These are phyloP conservation scores for Ptilodon capucinus DNA, from an alignment of 2,888 invertebrate genomes.

Conservation along the genomic window DNA sequence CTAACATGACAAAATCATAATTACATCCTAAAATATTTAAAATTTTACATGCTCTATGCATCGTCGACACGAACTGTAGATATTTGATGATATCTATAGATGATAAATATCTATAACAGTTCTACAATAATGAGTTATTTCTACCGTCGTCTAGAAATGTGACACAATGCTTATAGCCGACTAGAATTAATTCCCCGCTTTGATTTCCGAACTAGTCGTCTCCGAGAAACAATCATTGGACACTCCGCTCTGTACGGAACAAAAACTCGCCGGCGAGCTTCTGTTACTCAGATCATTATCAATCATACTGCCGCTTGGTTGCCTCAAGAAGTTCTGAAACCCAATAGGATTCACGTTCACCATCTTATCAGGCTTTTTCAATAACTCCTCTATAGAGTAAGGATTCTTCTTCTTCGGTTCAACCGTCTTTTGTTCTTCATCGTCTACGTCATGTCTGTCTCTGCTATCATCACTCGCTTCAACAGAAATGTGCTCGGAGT, in stretches of 20 bases:
- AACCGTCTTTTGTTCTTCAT: constrained; percentile 56
- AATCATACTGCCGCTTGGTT: constrained; percentile 83
- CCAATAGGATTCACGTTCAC: constrained; percentile 58
- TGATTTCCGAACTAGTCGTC: constrained; percentile 64
- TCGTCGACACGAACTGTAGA: too few relatives aligned
- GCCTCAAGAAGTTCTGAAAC: constrained; percentile 75
- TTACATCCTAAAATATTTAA: too few relatives aligned
- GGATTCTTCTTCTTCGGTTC: constrained; percentile 88
- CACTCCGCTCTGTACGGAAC: constrained; percentile 66
- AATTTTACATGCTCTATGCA: too few relatives aligned
- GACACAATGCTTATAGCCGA: too few relatives aligned
- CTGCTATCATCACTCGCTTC: constrained; percentile 84
- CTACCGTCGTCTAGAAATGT: too few relatives aligned
- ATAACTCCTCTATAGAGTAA: constrained; percentile 92
- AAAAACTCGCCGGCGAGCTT: constrained; percentile 74
- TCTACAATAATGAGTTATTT: too few relatives aligned
- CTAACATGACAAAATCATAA: too few relatives aligned
- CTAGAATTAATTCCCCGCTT: constrained; percentile 68
- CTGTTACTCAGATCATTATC: constrained; percentile 69
- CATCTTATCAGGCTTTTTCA: constrained; percentile 90
- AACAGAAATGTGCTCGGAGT: constrained; percentile 75
- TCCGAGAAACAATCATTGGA: constrained; percentile 72
- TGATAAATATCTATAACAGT: too few relatives aligned
- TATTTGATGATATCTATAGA: too few relatives aligned
- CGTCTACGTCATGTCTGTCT: constrained; percentile 76